Evolutionary conservation across 2,888 invertebrate species (phyloP).

Genomic region (Tryphoninae sp.): DNA sequence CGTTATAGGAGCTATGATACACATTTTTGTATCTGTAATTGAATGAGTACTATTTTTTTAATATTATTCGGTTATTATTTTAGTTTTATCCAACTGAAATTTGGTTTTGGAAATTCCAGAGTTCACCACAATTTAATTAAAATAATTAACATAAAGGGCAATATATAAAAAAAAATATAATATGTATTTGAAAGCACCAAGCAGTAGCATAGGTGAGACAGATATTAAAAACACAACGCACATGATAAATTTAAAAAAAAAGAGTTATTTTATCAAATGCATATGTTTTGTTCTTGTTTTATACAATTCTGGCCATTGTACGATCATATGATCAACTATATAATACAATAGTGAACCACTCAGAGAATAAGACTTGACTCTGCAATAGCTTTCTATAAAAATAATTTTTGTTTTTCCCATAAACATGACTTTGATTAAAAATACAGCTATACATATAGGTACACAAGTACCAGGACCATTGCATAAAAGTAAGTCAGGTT

Average conservation of each 20-base stretch:
- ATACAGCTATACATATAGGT: conserved; percentile 92
- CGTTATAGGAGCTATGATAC: conserved; percentile 62
- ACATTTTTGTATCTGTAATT: conserved; percentile 53
- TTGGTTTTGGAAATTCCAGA: background rate
- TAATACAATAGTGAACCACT: conserved; percentile 93
- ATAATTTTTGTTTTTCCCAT: conserved; percentile 88
- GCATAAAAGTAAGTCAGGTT: conserved; percentile 92
- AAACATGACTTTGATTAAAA: conserved; percentile 87
- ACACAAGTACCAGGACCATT: conserved; percentile 99
- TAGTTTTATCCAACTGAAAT: background rate
- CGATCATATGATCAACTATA: conserved; percentile 92
- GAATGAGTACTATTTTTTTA: conserved; percentile 24
- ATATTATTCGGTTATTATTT: conserved; percentile 23
- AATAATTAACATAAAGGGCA: background rate
- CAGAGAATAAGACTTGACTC: conserved; percentile 94
- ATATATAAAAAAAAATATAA: conserved; percentile 11
- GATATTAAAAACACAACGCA: conserved; percentile 39
- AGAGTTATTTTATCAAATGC: conserved; percentile 62
- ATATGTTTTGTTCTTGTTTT: conserved; percentile 54
- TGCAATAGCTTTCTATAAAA: conserved; percentile 97
- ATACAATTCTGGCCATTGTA: conserved; percentile 90
- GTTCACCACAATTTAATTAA: background rate
- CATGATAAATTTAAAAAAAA: conserved; percentile 31
- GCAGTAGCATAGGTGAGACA: background rate
- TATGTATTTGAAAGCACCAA: background rate